phyloP scores from a whole-genome alignment of 2,888 invertebrate species.

The Idaea straminata region DNA sequence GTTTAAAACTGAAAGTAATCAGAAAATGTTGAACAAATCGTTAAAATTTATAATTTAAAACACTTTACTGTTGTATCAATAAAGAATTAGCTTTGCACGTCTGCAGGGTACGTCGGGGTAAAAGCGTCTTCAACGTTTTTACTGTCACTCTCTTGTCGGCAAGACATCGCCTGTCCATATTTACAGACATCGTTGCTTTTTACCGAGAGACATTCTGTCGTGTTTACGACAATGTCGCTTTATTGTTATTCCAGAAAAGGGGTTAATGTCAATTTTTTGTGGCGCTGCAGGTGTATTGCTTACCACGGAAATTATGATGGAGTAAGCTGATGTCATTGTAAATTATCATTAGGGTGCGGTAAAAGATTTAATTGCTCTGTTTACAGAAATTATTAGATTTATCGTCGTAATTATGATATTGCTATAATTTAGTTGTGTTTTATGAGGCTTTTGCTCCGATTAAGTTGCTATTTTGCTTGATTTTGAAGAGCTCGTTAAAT shows the following conservation, averaged over 20 bases:
- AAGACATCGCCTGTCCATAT: slow-evolving; percentile 71
- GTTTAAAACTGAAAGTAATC: not conserved
- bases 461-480: slow-evolving; percentile 22
- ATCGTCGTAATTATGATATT: not conserved
- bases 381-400: not conserved
- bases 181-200: slow-evolving; percentile 73
- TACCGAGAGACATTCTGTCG: slow-evolving; percentile 58
- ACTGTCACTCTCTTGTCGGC: slow-evolving; percentile 43
- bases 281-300: slow-evolving; percentile 42
- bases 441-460: slow-evolving; percentile 39
- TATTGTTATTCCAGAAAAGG: slow-evolving; percentile 68
- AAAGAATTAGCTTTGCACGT: slow-evolving; percentile 53
- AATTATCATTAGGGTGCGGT: slow-evolving; percentile 4
- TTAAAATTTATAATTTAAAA: slow-evolving; percentile 3
- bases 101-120: slow-evolving; percentile 32
- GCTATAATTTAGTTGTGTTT: slow-evolving; percentile 8
- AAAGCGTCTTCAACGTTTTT: slow-evolving; percentile 50
- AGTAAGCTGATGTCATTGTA: slow-evolving; percentile 15
- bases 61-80: slow-evolving; percentile 34
- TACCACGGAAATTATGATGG: slow-evolving; percentile 14
- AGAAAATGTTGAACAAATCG: not conserved
- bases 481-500: not conserved
- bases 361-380: not conserved
- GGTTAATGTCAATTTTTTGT: slow-evolving; percentile 68
- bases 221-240: slow-evolving; percentile 68